These are phyloP conservation scores for Cathartes aura DNA, from an alignment of 2,113 vertebrate genomes.

Conservation along the genomic window DNA sequence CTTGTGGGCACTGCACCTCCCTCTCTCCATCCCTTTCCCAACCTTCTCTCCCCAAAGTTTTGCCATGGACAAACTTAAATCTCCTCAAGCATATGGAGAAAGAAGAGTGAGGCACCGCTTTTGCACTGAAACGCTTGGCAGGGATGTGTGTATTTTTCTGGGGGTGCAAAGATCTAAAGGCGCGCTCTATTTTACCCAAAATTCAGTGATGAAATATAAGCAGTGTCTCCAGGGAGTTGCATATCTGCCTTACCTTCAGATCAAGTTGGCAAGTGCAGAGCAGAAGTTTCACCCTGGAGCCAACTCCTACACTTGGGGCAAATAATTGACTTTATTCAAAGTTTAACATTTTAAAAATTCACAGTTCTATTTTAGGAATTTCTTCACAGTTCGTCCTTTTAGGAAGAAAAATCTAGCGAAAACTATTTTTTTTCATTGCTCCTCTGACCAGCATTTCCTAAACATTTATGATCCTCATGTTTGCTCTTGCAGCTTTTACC, in stretches of 20 bases:
- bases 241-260: background rate
- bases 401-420: background rate
- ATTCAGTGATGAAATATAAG: background rate
- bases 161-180: no score
- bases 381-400: no score
- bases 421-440: background rate
- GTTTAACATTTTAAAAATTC: background rate
- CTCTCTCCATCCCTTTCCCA: background rate
- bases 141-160: background rate
- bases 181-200: background rate
- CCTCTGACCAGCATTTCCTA: background rate
- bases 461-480: background rate
- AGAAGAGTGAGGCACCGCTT: fast-evolving
- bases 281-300: background rate
- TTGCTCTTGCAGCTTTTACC: background rate
- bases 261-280: background rate
- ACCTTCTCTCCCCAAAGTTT: background rate
- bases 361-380: background rate
- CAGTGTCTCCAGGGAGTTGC: background rate
- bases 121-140: background rate
- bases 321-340: background rate
- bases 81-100: background rate
- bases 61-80: fast-evolving
- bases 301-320: background rate
- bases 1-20: background rate